Conservation (phyloP, 2,113 vertebrate genomes). For the Pyxicephalus adspersus region DNA sequence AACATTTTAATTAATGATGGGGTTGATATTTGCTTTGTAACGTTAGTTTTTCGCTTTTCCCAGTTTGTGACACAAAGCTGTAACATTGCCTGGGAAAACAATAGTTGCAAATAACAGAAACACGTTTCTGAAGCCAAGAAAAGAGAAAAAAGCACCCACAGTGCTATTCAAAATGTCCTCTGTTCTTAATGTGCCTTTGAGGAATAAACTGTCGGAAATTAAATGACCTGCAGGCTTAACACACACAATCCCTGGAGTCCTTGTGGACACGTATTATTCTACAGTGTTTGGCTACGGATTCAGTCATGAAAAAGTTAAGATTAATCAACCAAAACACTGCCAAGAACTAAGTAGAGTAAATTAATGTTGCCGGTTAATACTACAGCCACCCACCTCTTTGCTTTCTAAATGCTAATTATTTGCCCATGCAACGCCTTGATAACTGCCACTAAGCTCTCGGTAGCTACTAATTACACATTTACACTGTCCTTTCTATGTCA, state of each 20-base stretch:
- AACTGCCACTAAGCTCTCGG: conserved; percentile 42
- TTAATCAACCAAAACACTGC: conserved; percentile 12
- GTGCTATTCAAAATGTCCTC: conserved; percentile 38
- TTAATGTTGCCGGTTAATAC: conserved; percentile 33
- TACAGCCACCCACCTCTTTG: conserved; percentile 26
- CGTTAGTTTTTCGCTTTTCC: conserved; percentile 18
- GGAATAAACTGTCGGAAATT: conserved; percentile 5
- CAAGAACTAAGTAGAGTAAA: conserved; percentile 38
- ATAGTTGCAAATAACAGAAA: conserved; percentile 30
- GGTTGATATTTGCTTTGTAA: conserved; percentile 19
- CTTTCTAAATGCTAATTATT: conserved; percentile 55
- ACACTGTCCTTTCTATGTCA: conserved; percentile 35
- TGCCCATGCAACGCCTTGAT: conserved; percentile 40
- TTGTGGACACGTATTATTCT: background rate
- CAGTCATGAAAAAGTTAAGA: conserved; percentile 18
- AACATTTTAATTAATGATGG: conserved; percentile 39
- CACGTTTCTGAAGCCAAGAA: conserved; percentile 42
- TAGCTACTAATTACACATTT: conserved; percentile 49
- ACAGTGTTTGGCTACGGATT: background rate
- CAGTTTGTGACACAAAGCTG: conserved; percentile 34
- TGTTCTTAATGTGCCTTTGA: conserved; percentile 25
- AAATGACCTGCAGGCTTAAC: conserved; percentile 16
- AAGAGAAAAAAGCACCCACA: conserved; percentile 17
- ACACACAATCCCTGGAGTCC: too few relatives aligned
- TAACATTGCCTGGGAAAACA: conserved; percentile 34